Conservation (phyloP, 2,888 invertebrate genomes). For the Neoascia interrupta region DNA sequence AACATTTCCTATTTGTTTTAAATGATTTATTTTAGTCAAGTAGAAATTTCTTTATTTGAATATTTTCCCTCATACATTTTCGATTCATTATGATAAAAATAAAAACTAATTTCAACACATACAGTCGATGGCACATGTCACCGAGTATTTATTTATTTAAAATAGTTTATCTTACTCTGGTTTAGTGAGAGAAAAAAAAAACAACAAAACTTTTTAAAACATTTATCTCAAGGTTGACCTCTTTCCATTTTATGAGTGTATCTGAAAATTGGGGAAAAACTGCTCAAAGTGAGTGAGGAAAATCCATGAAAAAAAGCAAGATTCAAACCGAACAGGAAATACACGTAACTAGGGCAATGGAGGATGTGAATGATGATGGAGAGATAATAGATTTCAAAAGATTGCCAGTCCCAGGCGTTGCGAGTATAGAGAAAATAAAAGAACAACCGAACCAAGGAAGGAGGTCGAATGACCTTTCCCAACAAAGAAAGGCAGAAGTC, state of each 20-base stretch:
- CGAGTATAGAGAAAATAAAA: conserved; percentile 15
- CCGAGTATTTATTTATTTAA: conserved; percentile 29
- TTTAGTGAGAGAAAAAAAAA: too few relatives aligned
- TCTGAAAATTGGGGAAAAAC: conserved; percentile 43
- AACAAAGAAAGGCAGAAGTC: conserved; percentile 29
- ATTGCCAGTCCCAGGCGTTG: conserved; percentile 5
- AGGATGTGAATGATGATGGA: conserved; percentile 39
- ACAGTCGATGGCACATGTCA: conserved; percentile 38
- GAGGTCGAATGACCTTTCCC: conserved; percentile 62
- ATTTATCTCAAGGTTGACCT: conserved; percentile 58
- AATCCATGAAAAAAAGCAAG: background rate
- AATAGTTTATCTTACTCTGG: conserved; percentile 18
- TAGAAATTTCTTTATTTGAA: background rate
- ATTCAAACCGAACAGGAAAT: conserved; percentile 38
- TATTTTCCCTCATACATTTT: background rate
- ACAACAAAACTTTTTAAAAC: background rate
- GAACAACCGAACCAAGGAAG: conserved; percentile 29
- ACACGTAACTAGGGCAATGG: conserved; percentile 41
- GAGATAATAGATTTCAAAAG: conserved; percentile 45
- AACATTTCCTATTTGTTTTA: too few relatives aligned
- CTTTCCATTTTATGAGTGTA: conserved; percentile 8
- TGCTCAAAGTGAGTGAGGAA: conserved; percentile 2
- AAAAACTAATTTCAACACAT: too few relatives aligned
- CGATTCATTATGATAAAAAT: too few relatives aligned
- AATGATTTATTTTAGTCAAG: background rate